phyloP scores from a whole-genome alignment of 2,113 vertebrate genomes.

The Climacteris rufus region DNA sequence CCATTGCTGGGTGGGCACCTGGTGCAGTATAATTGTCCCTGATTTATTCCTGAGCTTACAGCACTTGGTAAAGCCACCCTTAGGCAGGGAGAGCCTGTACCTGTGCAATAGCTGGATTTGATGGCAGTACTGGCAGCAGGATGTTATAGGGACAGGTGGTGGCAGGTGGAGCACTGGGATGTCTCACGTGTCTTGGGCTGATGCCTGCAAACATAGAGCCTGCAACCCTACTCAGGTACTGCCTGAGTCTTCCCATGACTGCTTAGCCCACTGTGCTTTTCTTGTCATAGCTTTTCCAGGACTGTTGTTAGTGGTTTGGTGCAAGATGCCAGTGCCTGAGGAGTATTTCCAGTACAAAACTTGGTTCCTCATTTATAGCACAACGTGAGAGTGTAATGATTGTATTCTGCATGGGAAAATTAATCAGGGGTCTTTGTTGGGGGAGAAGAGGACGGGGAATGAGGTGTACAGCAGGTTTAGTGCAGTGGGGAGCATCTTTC shows the following conservation, averaged over 20 bases:
- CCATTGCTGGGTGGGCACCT: background rate
- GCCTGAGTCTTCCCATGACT: background rate
- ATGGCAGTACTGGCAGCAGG: background rate
- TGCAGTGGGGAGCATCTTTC: background rate
- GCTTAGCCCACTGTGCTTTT: background rate
- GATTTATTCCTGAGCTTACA: background rate
- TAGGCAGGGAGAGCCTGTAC: background rate
- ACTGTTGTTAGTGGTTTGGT: background rate
- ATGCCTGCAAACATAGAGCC: background rate
- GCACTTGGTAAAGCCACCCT: background rate
- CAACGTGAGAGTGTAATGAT: background rate
- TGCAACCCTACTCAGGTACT: background rate
- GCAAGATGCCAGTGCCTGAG: background rate
- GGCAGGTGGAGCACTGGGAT: background rate
- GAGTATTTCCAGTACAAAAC: background rate
- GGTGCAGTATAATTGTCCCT: background rate
- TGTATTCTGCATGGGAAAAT: background rate
- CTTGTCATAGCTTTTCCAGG: background rate
- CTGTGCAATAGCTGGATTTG: background rate
- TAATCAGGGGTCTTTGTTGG: fast-evolving
- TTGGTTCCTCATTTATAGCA: background rate
- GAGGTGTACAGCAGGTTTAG: background rate
- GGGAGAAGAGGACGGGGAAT: background rate
- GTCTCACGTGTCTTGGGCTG: background rate
- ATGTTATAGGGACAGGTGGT: background rate